These are phyloP conservation scores for Sanderia malayensis DNA, from an alignment of 30 jellyfish, hydroid and myxozoan genomes.

Conservation along the genomic window DNA sequence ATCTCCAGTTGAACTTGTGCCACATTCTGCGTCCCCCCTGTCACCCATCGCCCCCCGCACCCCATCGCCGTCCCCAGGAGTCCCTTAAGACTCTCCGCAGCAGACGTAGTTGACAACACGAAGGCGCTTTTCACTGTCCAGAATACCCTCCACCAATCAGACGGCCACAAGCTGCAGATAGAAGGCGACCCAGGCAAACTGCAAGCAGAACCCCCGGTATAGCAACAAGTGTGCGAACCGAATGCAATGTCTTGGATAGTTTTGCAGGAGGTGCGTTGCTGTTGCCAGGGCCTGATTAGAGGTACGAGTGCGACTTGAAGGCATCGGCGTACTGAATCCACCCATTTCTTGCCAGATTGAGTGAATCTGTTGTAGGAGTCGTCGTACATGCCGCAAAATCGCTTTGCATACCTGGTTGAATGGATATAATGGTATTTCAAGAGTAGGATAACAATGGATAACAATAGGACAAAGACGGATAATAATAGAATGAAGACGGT, in stretches of 20 bases:
- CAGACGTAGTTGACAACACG: constrained; percentile 1
- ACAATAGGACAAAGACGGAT: no score
- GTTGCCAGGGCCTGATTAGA: constrained; percentile 8
- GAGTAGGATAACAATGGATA: no score
- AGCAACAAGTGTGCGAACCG: constrained; percentile 41
- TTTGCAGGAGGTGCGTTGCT: constrained; percentile 7
- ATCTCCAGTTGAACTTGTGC: background rate
- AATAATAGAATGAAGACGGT: no score
- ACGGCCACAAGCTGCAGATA: constrained; percentile 1
- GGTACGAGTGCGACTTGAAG: constrained; percentile 32
- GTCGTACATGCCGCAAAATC: constrained; percentile 12
- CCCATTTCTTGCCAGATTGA: constrained; percentile 12
- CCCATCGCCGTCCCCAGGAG: background rate
- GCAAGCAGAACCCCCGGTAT: constrained; percentile 23
- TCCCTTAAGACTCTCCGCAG: background rate
- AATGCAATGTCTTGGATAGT: constrained; percentile 11
- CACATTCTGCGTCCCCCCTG: background rate
- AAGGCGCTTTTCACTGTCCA: constrained; percentile 18
- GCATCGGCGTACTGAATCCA: constrained; percentile 20
- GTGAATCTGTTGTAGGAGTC: background rate
- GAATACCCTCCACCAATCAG: constrained; percentile 25
- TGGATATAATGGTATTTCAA: no score
- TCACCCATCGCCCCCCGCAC: background rate
- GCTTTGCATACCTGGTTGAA: constrained; percentile 20
- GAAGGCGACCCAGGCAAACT: constrained; percentile 19